These are phyloP conservation scores for Enteromius viviparus DNA, from an alignment of 2,797 vertebrate genomes.

Conservation along the genomic window DNA sequence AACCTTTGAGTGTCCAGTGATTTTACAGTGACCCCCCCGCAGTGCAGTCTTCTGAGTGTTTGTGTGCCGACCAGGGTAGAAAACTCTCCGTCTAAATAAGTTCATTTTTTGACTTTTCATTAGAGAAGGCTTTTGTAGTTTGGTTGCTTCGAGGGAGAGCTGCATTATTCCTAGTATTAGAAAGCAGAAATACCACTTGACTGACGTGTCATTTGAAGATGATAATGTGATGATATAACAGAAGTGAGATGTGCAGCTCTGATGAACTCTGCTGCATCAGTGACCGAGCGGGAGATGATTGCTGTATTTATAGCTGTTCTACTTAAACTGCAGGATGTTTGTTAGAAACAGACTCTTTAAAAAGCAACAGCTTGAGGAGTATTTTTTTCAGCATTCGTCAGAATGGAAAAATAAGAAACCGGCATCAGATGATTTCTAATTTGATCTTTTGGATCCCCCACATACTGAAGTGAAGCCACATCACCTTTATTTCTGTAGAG, in stretches of 20 bases:
- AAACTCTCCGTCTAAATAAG: too few relatives aligned
- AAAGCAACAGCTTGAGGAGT: neutral
- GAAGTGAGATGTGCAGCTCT: too few relatives aligned
- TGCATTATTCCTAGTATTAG: neutral
- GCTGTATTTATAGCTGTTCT: neutral
- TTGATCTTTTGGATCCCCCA: neutral
- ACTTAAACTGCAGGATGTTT: neutral
- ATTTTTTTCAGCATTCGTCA: neutral
- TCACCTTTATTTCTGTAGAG: neutral
- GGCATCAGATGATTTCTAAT: neutral
- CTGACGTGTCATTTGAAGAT: neutral
- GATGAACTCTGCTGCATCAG: neutral
- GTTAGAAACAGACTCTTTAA: neutral
- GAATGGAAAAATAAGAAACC: neutral
- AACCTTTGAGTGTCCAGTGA: too few relatives aligned
- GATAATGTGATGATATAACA: neutral
- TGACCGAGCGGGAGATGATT: neutral
- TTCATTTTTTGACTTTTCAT: too few relatives aligned
- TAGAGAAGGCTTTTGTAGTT: too few relatives aligned
- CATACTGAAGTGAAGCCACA: neutral
- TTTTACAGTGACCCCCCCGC: too few relatives aligned
- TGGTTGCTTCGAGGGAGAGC: too few relatives aligned
- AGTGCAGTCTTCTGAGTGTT: neutral
- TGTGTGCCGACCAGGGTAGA: too few relatives aligned
- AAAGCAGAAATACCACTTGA: neutral